Base-by-base conservation (phyloP, 2,113 vertebrate species). In the Gnathonemus echidnorhynchus region DNA sequence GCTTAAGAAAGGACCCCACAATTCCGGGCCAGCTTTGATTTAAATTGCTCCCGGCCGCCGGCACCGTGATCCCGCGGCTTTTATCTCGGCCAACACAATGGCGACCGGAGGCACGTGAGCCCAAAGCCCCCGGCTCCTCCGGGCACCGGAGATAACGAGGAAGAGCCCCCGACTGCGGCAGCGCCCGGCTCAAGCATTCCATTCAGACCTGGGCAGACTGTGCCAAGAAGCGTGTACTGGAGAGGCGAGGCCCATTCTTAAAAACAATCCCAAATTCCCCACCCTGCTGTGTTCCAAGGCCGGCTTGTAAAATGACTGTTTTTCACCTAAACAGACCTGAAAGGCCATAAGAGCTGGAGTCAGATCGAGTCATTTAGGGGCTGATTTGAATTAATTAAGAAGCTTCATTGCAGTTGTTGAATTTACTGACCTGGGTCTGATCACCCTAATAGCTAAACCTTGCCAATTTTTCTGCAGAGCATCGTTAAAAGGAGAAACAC, bases 21-120 rank as follows among this genome's bases (percentile, higher is more conserved):
- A 24, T 88, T 88, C 53, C 31, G 56, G 53, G 56, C 31, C 10
- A 19, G 53, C 87, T 88, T 88, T 88, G 87, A 88, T 88, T 88
- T 62, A 88, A 88, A 88, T 88, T 88, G 87, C 52, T 35, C 87
- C 87, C 58, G 56, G 87, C 52, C n/a, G 50, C 27, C 39, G 2
- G 31, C 8, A 21, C 27, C 13, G 19, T 88, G 87, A 39, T 39
- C 56, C 49, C 53, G 53, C 21, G 39, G 87, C 53, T 39, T 88
- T 88, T 88, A 88, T 88, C 87, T 88, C 10, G 19, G 39, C 58
- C 53, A 66, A 19, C 86, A 87, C 86, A 87, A 87, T 87, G 86
- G 11, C 27, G 49, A 87, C n/a, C 39, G 56, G 52, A 58, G 56
- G 52, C 87, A 66, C 87, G 49, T 27, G 35, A 88, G 87, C 49